Base-by-base conservation (phyloP, 2,888 invertebrate species). In the Rutpela maculata region DNA sequence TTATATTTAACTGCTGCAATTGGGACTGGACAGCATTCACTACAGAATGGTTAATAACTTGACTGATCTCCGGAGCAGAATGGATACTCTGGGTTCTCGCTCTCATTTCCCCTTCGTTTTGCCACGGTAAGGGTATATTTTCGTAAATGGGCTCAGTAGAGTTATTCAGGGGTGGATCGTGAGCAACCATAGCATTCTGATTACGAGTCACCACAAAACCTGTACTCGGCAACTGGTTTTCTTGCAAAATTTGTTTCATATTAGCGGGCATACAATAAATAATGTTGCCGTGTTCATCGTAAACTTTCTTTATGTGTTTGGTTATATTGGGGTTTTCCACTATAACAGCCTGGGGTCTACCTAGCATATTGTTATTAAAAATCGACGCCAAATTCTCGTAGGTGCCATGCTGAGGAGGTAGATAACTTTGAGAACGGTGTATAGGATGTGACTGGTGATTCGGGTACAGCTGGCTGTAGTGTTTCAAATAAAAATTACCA, bases 121-220 rank as follows among this genome's bases (percentile, higher is more conserved):
- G 92, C 93, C 94, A 94, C 0, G 95, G 93, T 35, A 95, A 87
- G 0, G 95, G 95, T 9, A 96, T 94, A 87, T 96, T 96, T 86
- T 96, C 95, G 87, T 96, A 96, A 80, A 96, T 96, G 0, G 96
- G 96, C 86, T 96, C 96, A 15, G 93, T 91, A 0, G 92, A 89
- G 76, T 91, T 90, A 73, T 88, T 87, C 71, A 90, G 88, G 66
- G 86, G 86, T 12, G 81, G 75, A 74, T 87, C 87, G 76, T 87
- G 88, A 0, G 88, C 85, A 0, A 88, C 87, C 78, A 89, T 84
- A 1, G 88, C 86, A 74, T 88, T 88, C 77, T 91, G 91, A 78
- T 90, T 88, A 22, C 91, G 90, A 17, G 92, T 91, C 62, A 93
- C 79, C 80, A 94, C 90, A 81, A 88, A 91, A 19, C 89, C 89